phyloP scores from a whole-genome alignment of 2,888 invertebrate species.

The Protophormia terraenovae region DNA sequence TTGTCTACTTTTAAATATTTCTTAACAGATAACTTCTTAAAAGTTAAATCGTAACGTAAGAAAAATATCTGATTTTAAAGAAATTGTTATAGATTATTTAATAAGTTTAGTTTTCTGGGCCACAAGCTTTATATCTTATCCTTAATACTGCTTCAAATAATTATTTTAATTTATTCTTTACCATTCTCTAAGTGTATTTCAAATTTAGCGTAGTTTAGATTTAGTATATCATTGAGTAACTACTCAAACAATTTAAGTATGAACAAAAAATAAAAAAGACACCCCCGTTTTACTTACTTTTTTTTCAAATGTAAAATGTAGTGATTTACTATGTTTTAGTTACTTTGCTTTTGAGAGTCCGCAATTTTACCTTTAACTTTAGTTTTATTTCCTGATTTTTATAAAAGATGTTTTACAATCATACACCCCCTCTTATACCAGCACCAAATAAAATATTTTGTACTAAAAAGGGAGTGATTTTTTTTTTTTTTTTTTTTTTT shows the following conservation, averaged over 20 bases:
- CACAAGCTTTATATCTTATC: background rate
- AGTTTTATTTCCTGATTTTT: constrained; percentile 1
- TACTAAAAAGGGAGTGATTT: constrained; percentile 57
- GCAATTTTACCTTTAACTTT: constrained; percentile 27
- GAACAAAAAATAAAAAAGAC: constrained; percentile 20
- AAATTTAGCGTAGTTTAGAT: background rate
- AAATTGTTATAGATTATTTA: background rate
- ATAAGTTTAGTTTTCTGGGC: too few species aligned
- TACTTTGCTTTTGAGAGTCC: background rate
- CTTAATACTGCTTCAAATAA: background rate
- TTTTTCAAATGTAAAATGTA: constrained; percentile 7
- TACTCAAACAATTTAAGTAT: constrained; percentile 57
- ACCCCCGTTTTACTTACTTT: constrained; percentile 49
- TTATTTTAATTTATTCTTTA: background rate
- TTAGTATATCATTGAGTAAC: constrained; percentile 29
- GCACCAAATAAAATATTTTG: background rate
- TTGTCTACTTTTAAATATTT: too few species aligned
- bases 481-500: background rate
- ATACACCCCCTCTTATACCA: background rate
- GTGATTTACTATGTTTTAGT: background rate
- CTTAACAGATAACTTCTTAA: too few species aligned
- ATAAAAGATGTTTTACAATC: constrained; percentile 12
- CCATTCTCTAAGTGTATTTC: constrained; percentile 3
- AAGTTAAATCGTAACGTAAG: too few species aligned
- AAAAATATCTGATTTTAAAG: too few species aligned